Evolutionary conservation across 2,113 vertebrate genomes (phyloP), one percentile per base, ranked within the genome.

Genomic region (Canis aureus): DNA sequence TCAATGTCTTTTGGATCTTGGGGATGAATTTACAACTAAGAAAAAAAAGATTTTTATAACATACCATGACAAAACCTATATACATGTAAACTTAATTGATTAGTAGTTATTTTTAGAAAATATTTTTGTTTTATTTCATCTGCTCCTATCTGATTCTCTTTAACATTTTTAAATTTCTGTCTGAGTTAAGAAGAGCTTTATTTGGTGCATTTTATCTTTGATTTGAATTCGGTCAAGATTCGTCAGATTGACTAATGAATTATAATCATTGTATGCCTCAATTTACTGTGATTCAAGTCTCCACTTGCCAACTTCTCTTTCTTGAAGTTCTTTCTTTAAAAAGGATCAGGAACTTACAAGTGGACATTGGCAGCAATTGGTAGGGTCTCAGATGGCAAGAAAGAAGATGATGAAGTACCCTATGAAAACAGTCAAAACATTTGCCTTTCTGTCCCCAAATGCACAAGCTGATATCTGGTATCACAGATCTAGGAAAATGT

Each of bases 41-140:
- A 62, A 82, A 96, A 59, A 59, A 92, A 43, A 38, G 55, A 38
- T 62, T 59, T 51, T 51, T 29, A 35, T 64, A 60, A 35, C 27
- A 27, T 13, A 38, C 8, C 6, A 11, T n/a, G 8, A 66, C 5
- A 55, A 82, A 90, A 57, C 5, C 6, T 43, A 35, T 15, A 59
- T 49, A 0, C 3, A 57, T 71, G n/a, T 29, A 87, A 88, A 20
- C 3, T n/a, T 78, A 64, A 74, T 32, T 89, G 10, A 62, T 64
- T 57, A 59, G 35, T 71, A 51, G 35, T 90, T 62, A 80, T 96
- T 92, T 92, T 94, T 38, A 74, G 10, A 76, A 92, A 69, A 29
- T 23, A 59, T 17, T 38, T 71, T 80, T 15, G 22, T 51, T 76
- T 51, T 51, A 13, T 71, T 95, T 94, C 9, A 73, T 91, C 73